Percentiles rank a stretch among this genome's conserved stretches.
These are phyloP conservation scores for Trisateles emortualis DNA, from an alignment of 2,888 invertebrate species.

Conservation along the genomic window DNA sequence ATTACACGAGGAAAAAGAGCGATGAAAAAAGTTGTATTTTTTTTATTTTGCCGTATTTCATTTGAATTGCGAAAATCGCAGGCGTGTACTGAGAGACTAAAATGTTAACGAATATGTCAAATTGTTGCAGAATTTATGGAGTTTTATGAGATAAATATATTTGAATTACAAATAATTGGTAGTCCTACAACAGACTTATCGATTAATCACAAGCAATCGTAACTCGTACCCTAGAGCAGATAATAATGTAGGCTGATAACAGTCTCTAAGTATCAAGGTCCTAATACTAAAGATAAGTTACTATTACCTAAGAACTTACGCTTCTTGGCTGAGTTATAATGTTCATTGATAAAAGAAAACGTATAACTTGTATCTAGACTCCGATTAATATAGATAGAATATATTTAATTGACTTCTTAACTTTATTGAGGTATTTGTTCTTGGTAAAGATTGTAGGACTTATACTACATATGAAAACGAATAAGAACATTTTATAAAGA, in stretches of 20 bases:
- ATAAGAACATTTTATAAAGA: background rate
- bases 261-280: conserved; percentile 24
- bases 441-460: background rate
- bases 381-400: background rate
- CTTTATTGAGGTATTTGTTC: background rate
- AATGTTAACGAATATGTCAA: conserved; percentile 7
- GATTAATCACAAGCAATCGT: conserved; percentile 21
- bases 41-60: conserved; percentile 22
- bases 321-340: conserved; percentile 16
- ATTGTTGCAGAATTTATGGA: background rate
- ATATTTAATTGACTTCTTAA: conserved; percentile 1
- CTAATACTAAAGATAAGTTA: conserved; percentile 38
- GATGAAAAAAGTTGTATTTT: conserved; percentile 21
- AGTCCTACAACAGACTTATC: conserved; percentile 13
- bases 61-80: conserved; percentile 15
- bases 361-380: conserved; percentile 1
- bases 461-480: background rate
- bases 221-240: conserved; percentile 24
- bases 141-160: background rate
- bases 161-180: conserved; percentile 12
- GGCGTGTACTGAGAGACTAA: conserved; percentile 4
- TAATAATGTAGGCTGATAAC: conserved; percentile 36
- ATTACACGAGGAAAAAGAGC: conserved; percentile 17
- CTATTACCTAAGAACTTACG: conserved; percentile 31
- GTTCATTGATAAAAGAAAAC: conserved; percentile 18